These are phyloP conservation scores for Trissolcus brochymenae DNA, from an alignment of 2,888 invertebrate species.

Conservation along the genomic window DNA sequence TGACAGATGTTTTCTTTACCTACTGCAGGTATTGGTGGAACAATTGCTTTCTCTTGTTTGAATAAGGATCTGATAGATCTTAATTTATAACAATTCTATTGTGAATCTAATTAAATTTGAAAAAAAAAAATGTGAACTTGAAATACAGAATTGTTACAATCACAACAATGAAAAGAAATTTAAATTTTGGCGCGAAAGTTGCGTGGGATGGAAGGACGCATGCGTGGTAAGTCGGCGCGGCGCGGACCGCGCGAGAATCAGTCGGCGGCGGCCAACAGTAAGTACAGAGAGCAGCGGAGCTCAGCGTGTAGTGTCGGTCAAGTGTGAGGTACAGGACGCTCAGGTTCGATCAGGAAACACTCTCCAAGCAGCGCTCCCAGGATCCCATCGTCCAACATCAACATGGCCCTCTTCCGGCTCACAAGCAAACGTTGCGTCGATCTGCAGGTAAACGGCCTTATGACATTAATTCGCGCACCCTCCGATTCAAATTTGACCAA, in stretches of 20 bases:
- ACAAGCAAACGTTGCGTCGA: conserved; percentile 72
- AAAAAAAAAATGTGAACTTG: too few relatives aligned
- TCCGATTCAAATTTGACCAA: too few relatives aligned
- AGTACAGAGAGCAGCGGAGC: conserved; percentile 72
- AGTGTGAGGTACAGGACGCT: conserved; percentile 41
- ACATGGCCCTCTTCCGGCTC: conserved; percentile 74
- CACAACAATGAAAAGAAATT: too few relatives aligned
- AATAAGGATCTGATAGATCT: too few relatives aligned
- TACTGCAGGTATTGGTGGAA: too few relatives aligned
- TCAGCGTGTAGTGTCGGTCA: conserved; percentile 68
- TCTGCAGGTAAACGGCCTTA: conserved; percentile 67
- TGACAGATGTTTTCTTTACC: too few relatives aligned
- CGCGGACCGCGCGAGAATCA: conserved; percentile 32
- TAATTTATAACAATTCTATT: too few relatives aligned
- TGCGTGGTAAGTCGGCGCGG: conserved; percentile 9
- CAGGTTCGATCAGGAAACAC: conserved; percentile 25
- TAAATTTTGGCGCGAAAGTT: too few relatives aligned
- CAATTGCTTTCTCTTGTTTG: too few relatives aligned
- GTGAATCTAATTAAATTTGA: too few relatives aligned
- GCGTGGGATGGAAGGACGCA: conserved; percentile 4
- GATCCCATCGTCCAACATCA: conserved; percentile 56
- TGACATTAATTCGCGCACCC: not conserved
- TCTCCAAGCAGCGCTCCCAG: conserved; percentile 42
- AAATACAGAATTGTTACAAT: too few relatives aligned
- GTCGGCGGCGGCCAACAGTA: conserved; percentile 59